Percentiles rank a stretch among this genome's conserved stretches.
phyloP scores from a whole-genome alignment of 30 jellyfish, hydroid and myxozoan species.

The Catostylus mosaicus region DNA sequence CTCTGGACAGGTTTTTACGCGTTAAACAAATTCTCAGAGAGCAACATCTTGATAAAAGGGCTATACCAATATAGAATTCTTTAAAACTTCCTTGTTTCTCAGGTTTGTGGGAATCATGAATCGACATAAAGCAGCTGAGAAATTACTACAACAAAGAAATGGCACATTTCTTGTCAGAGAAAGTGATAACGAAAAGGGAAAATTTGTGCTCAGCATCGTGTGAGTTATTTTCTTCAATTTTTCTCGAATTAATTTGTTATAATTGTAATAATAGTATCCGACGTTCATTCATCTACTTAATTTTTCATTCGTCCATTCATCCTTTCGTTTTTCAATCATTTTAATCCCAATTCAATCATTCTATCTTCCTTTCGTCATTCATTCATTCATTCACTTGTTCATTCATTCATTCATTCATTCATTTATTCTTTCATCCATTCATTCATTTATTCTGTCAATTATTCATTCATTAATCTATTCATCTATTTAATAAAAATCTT shows the following conservation, averaged over 20 bases:
- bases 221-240: slow-evolving; percentile 2
- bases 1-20: too few species aligned
- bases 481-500: too few species aligned
- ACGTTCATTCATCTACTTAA: neutral
- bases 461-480: too few species aligned
- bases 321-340: neutral
- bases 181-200: slow-evolving; percentile 75
- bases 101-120: slow-evolving; percentile 88
- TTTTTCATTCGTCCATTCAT: neutral
- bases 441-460: too few species aligned
- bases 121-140: slow-evolving; percentile 78
- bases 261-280: too few species aligned
- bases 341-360: neutral
- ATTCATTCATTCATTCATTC: neutral
- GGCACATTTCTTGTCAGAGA: slow-evolving; percentile 91
- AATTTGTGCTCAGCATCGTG: slow-evolving; percentile 64
- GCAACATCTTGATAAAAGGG: too few species aligned
- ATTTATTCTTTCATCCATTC: neutral
- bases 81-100: neutral
- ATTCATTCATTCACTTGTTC: neutral
- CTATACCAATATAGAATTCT: too few species aligned
- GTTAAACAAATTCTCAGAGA: too few species aligned
- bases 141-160: slow-evolving; percentile 65
- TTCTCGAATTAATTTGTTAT: too few species aligned
- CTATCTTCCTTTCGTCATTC: neutral